Evolutionary conservation across 2,888 invertebrate species (phyloP), one percentile per base, ranked within the genome.

Genomic region (Atrina japonica): DNA sequence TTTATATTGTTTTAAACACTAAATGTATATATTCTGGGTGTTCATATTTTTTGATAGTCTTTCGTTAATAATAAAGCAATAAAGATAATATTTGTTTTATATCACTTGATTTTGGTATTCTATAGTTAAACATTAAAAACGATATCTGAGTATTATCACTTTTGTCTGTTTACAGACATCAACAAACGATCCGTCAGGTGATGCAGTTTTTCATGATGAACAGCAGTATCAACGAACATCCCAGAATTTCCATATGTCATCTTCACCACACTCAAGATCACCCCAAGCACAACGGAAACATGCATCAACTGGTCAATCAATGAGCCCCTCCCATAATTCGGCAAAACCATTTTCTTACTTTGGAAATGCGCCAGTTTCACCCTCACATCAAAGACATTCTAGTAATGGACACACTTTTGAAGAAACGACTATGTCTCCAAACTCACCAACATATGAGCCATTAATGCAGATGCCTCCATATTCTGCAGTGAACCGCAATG

Each of bases 291-390:
- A n/a, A 30, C 69, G 29, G 21, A 65, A 43, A 59, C 35, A 23
- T 23, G 41, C 40, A 23, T 58, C 49, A 21, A 27, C 35, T 2
- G 35, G 25, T 29, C 59, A 59, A 9, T 30, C 52, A 6, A 50
- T 64, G 63, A 77, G 76, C 40, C 78, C 78, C 25, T 69, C 66
- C 45, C 66, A 66, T 47, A 64, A 64, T 18, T 56, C 70, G 58
- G 60, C 60, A 41, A 73, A 74, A 53, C 83, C 83, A 40, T 83
- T 83, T 67, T 81, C 83, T 14, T 83, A 83, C 55, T 76, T 79
- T 56, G 77, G 75, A 25, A 50, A 55, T 18, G 40, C 66, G 6
- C 52, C 50, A 6, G 50, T 29, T 9, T 50, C 61, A 25, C 52
- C 61, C 3, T 41, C 50, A 21, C 43, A 45, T 35, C 35, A 59